Percentiles rank a stretch among this genome's conserved stretches.
Conservation (phyloP, 2,113 vertebrate genomes). For the Gallinago paraguaiae region DNA sequence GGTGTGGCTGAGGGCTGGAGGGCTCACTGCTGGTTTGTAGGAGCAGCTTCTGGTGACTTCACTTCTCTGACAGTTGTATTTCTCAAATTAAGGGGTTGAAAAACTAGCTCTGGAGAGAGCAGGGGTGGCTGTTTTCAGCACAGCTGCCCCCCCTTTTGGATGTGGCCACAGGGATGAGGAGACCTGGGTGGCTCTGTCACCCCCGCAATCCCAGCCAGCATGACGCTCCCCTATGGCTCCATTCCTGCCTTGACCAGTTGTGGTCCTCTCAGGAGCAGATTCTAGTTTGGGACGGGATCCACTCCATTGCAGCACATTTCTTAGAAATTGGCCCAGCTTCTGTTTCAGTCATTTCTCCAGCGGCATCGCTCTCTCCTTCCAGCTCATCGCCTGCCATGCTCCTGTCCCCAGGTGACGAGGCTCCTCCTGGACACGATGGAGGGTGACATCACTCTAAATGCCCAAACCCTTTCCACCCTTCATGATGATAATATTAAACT, state of each 20-base stretch:
- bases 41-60: background rate
- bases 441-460: background rate
- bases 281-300: background rate
- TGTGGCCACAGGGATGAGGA: background rate
- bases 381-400: background rate
- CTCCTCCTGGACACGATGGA: fast-evolving
- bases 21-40: fast-evolving
- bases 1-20: fast-evolving
- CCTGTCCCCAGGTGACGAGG: background rate
- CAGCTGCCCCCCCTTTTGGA: background rate
- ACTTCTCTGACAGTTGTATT: background rate
- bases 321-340: background rate
- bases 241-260: fast-evolving
- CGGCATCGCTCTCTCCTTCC: background rate
- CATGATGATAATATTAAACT: too few relatives aligned
- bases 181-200: background rate
- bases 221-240: background rate
- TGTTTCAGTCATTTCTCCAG: background rate
- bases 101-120: background rate
- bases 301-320: background rate
- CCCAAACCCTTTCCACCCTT: background rate
- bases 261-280: background rate
- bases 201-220: fast-evolving
- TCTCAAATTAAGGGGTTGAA: background rate
- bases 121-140: background rate